Evolutionary conservation across 1,140 invertebrate genomes (phyloP), one percentile per base, ranked within the genome.

Genomic region (Eurosta solidaginis): DNA sequence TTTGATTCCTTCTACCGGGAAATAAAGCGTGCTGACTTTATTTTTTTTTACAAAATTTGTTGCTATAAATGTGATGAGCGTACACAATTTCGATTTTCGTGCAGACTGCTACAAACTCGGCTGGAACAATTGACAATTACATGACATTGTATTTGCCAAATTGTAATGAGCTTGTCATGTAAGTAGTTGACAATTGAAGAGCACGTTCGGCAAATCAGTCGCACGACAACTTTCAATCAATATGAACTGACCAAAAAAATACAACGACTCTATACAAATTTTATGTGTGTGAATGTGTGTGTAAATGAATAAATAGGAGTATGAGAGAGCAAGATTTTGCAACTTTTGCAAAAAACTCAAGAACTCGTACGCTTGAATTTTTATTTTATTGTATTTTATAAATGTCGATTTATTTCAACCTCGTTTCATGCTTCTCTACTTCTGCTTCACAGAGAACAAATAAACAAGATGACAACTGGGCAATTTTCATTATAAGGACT

Each of bases 201-300:
- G 59, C 59, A 68, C 59, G 59, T 68, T 40, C 29, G 17, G 17
- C 59, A 68, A 68, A 68, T 68, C 59, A 68, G 22, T 14, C 59
- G 59, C 59, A 40, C 59, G 59, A 68, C 59, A 36, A 36, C 59
- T 36, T 68, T 40, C 59, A 68, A 68, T 68, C 29, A 68, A 68
- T 40, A 36, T 36, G 33, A 68, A 68, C 59, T 68, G 59, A 68
- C 59, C 59, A 40, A 12, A 12, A 6, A 68, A 20, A 68, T 68
- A 68, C 5, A 68, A 68, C 14, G 20, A 47, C n/a, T 47, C 1
- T 6, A 5, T 52, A 20, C 49, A 52, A n/a, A n/a, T n/a, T n/a
- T n/a, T 25, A 52, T 52, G 49, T 52, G 6, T 22, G 3, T 52
- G 25, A 52, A 52, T 47, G 7, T 22, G 5, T 22, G 49, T 52